These are phyloP conservation scores for Trigoniulus corallinus DNA, from an alignment of 1,140 invertebrate genomes.

Conservation along the genomic window DNA sequence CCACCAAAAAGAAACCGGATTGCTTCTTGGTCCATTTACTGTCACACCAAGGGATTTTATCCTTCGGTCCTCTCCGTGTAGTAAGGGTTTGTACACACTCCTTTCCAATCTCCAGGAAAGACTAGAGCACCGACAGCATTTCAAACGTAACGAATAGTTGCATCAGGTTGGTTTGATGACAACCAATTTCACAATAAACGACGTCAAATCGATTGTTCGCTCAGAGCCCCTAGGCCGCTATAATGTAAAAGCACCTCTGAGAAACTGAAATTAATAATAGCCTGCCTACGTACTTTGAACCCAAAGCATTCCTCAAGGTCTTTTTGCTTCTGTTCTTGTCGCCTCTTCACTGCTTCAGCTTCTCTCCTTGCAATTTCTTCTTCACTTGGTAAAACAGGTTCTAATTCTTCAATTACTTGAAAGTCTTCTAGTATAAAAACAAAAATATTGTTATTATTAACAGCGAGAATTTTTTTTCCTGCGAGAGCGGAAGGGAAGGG, in stretches of 20 bases:
- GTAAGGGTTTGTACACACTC: too few relatives aligned
- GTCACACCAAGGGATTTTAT: too few relatives aligned
- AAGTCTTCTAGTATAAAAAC: not conserved
- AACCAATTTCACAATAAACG: too few relatives aligned
- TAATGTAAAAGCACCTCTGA: not conserved
- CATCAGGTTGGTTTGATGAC: too few relatives aligned
- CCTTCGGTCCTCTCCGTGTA: too few relatives aligned
- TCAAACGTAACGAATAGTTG: too few relatives aligned
- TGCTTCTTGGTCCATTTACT: too few relatives aligned
- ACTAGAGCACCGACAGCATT: too few relatives aligned
- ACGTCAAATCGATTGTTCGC: too few relatives aligned
- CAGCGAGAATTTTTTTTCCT: not conserved
- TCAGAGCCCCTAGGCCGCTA: not conserved
- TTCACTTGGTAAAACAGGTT: slow-evolving; percentile 6
- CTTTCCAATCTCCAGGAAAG: too few relatives aligned
- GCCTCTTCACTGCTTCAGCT: slow-evolving; percentile 23
- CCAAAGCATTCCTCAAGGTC: slow-evolving; percentile 70
- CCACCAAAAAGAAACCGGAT: too few relatives aligned
- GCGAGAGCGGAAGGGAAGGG: not conserved
- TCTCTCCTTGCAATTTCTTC: slow-evolving; percentile 12
- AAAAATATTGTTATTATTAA: not conserved
- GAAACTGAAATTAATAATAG: not conserved
- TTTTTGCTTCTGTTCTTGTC: slow-evolving; percentile 34
- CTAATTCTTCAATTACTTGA: not conserved
- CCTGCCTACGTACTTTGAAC: slow-evolving; percentile 49